Conservation (phyloP, 2,113 vertebrate genomes). For the Apteryx mantelli region DNA sequence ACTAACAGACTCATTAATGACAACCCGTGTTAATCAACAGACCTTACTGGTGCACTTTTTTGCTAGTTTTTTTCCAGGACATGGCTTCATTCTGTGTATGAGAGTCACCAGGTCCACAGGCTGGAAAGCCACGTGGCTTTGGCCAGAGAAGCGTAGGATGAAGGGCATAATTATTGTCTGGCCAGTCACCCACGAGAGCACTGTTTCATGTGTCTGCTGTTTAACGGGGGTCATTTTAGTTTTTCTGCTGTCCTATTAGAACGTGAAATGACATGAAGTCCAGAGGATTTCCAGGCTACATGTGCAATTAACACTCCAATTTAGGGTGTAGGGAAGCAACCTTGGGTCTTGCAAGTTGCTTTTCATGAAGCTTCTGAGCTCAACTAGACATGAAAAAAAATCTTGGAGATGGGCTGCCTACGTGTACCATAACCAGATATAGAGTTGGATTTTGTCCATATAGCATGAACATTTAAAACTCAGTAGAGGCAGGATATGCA, state of each 20-base stretch:
- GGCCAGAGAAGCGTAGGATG: neutral
- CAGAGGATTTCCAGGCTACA: neutral
- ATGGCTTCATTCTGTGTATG: neutral
- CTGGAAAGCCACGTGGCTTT: neutral
- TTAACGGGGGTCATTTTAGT: neutral
- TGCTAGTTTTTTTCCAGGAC: neutral
- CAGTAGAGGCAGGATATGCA: conserved; percentile 67
- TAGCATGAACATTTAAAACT: conserved; percentile 76
- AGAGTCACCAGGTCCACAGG: neutral
- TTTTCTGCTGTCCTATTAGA: neutral
- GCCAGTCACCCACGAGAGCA: rapidly evolving
- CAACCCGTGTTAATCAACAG: neutral
- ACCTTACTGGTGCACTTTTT: neutral
- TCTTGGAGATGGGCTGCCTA: conserved; percentile 45
- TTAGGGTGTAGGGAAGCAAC: neutral
- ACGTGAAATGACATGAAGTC: neutral
- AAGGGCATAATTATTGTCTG: neutral
- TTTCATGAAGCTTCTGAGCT: conserved; percentile 7
- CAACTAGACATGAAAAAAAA: conserved; percentile 15
- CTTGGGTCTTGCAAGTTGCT: neutral
- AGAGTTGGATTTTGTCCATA: conserved; percentile 68
- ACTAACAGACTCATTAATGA: neutral
- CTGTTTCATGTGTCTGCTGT: neutral
- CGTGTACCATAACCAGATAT: conserved; percentile 59
- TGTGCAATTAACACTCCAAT: neutral